Base-by-base conservation (phyloP, 2,888 invertebrate genomes). In the Tromatobia lineatoria region DNA sequence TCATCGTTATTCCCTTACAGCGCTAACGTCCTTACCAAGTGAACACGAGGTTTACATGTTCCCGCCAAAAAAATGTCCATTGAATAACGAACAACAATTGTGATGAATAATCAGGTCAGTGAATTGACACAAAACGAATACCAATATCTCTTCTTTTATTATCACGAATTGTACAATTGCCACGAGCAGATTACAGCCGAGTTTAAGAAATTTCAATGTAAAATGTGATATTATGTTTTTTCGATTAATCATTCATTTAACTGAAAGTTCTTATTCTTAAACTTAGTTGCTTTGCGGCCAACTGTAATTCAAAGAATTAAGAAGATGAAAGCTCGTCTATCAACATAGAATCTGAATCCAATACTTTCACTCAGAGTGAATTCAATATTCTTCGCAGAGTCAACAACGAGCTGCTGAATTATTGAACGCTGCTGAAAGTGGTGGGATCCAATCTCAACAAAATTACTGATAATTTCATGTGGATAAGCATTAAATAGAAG, bases 361-460 rank as follows among this genome's bases (percentile, higher is more conserved):
- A 38, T 23, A 69, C 71, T 4, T 23, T 13, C 0, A 71, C 71
- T n/a, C 42, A 52, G 0, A 18, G 67, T 0, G 87, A 90, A 85
- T 42, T 91, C 25, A 69, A 86, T 59, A 50, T 80, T 7, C 76
- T 91, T 0, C 85, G 82, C 52, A 79, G 86, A 50, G 78, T 88
- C 45, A 47, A 87, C 8, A 18, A 23, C 6, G 86, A 90, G 47
- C 64, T 91, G 4, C 74, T 88, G 23, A 88, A 87, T 67, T 87
- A 87, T 77, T 86, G 88, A 66, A 71, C 66, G 0, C 80, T 91
- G 0, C 70, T 91, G 20, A 83, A 84, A 20, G 23, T 89, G 15
- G 34, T 89, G 20, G 87, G 89, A 50, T 3, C 50, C 3, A 90
- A 91, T 79, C 78, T 90, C 13, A 88, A 89, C 29, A 91, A 88